Percentiles rank a stretch among this genome's conserved stretches.
These are phyloP conservation scores for Tragelaphus imberbis DNA, from an alignment of 2,113 vertebrate species.

Conservation along the genomic window DNA sequence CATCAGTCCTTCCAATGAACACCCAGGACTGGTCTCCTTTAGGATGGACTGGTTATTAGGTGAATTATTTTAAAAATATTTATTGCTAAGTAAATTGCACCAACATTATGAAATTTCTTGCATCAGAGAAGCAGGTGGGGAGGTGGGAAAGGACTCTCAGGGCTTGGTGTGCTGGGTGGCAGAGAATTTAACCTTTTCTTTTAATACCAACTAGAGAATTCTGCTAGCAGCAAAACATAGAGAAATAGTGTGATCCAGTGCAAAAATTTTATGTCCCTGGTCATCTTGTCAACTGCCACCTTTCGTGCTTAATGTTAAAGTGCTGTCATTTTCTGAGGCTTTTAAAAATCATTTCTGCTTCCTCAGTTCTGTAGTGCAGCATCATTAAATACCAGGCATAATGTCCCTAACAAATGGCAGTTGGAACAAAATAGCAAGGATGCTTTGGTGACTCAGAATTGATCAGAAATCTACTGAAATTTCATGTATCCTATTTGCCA, in stretches of 20 bases:
- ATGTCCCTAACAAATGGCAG: constrained; percentile 28
- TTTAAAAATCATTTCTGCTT: constrained; percentile 71
- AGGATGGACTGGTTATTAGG: background rate
- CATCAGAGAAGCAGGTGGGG: background rate
- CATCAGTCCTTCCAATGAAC: too few species aligned
- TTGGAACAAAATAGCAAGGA: constrained; percentile 51
- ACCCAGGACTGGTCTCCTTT: too few species aligned
- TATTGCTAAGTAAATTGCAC: background rate
- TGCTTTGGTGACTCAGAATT: constrained; percentile 55
- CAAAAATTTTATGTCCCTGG: constrained; percentile 19
- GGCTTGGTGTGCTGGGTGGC: background rate
- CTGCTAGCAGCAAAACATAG: background rate
- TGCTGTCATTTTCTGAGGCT: constrained; percentile 65
- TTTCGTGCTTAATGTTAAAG: constrained; percentile 48
- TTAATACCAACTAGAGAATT: constrained; percentile 25
- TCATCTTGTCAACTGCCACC: constrained; percentile 50
- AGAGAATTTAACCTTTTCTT: background rate
- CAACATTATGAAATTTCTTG: background rate
- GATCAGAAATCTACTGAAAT: constrained; percentile 42
- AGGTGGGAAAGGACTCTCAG: background rate
- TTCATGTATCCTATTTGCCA: constrained; percentile 25
- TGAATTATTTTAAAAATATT: background rate
- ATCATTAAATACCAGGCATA: constrained; percentile 52
- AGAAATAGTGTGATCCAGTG: background rate
- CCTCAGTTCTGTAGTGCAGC: constrained; percentile 34